Percentiles rank a stretch among this genome's conserved stretches.
Evolutionary conservation across 2,113 vertebrate genomes (phyloP).

Genomic region (Diadophis punctatus): DNA sequence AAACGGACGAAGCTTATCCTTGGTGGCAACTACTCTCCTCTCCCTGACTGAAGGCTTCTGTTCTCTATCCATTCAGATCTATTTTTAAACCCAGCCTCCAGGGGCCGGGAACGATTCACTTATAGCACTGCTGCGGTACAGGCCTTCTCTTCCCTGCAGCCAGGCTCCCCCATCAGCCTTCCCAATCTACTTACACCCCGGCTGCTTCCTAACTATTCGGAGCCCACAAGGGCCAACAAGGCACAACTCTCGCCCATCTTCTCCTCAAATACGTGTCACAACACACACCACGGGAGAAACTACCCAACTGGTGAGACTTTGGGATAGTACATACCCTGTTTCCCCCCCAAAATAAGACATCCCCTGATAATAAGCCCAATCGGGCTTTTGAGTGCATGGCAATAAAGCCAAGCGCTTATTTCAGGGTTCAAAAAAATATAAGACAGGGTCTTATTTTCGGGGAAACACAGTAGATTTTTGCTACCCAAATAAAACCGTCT

Average conservation of each 20-base stretch:
- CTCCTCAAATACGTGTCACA: not conserved
- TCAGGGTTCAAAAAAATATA: too few relatives aligned
- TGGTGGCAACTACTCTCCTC: not conserved
- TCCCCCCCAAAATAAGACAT: too few relatives aligned
- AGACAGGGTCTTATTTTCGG: too few relatives aligned
- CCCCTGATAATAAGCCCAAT: too few relatives aligned
- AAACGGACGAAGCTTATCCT: not conserved
- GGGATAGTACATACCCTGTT: not conserved
- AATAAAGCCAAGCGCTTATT: too few relatives aligned
- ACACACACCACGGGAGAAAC: not conserved
- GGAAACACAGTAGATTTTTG: not conserved
- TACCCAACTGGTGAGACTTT: not conserved
- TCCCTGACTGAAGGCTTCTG: not conserved
- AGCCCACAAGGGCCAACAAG: too few relatives aligned
- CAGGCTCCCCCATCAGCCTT: not conserved
- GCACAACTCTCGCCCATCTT: too few relatives aligned
- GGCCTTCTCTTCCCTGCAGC: slow-evolving; percentile 1
- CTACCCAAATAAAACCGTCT: not conserved
- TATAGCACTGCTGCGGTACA: not conserved
- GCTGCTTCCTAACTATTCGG: not conserved
- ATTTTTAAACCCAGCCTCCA: slow-evolving; percentile 18
- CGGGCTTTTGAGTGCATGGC: too few relatives aligned
- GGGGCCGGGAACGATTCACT: not conserved
- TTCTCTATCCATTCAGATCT: slow-evolving; percentile 18
- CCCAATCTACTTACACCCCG: not conserved